Evolutionary conservation across 2,888 invertebrate species (phyloP).

Genomic region (Andrena camellia): DNA sequence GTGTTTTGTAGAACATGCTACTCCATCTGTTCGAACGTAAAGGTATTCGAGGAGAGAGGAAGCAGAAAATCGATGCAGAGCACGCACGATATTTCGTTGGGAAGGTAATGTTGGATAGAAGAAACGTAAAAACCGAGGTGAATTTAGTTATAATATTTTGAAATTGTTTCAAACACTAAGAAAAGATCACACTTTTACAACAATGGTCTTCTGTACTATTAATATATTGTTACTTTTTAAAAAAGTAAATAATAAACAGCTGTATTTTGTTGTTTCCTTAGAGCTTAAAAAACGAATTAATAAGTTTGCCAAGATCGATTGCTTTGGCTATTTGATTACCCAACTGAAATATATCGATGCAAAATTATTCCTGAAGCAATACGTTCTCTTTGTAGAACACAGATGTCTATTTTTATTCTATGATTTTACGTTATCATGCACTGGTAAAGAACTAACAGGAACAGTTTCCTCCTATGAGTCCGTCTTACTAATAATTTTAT

Average conservation of each 20-base stretch:
- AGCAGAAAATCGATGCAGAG: slow-evolving; percentile 51
- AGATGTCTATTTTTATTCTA: slow-evolving; percentile 7
- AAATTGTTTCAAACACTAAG: neutral
- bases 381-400: neutral
- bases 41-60: neutral
- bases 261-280: too few relatives aligned
- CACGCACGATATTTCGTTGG: slow-evolving; percentile 4
- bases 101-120: neutral
- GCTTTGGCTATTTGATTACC: neutral
- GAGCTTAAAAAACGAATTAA: too few relatives aligned
- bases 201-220: neutral
- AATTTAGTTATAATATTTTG: neutral
- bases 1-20: slow-evolving; percentile 4
- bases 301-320: too few relatives aligned
- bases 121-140: neutral
- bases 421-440: neutral
- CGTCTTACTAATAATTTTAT: too few relatives aligned
- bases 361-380: neutral
- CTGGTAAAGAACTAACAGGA: neutral
- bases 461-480: too few relatives aligned
- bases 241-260: neutral
- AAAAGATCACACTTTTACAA: neutral
- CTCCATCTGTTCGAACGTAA: slow-evolving; percentile 51
- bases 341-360: slow-evolving; percentile 6
- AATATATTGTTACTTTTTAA: neutral